A percentile compares a stretch with the other conserved stretches of the same genome.
Evolutionary conservation across 2,797 vertebrate genomes (phyloP).

Genomic region (Squalus acanthias): DNA sequence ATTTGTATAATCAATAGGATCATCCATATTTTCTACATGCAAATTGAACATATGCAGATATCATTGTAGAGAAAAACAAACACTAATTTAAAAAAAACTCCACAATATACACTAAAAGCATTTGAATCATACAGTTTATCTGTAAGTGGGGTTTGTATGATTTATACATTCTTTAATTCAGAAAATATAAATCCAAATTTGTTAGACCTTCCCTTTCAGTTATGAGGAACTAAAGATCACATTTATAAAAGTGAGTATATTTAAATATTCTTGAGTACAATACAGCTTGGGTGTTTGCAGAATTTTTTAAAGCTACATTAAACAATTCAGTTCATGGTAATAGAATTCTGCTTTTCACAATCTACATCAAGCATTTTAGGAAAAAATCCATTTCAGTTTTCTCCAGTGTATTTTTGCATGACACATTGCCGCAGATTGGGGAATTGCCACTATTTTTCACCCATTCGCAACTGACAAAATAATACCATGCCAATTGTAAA

Average conservation of each 20-base stretch:
- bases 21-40: slow-evolving; percentile 8
- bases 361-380: not conserved
- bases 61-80: not conserved
- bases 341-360: not conserved
- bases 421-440: not conserved
- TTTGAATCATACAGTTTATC: not conserved
- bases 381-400: not conserved
- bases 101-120: not conserved
- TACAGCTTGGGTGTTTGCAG: not conserved
- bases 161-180: not conserved
- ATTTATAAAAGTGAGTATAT: not conserved
- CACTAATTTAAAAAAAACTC: not conserved
- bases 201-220: not conserved
- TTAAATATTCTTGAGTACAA: not conserved
- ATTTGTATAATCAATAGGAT: not conserved
- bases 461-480: not conserved
- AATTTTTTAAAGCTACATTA: not conserved
- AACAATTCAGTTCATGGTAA: not conserved
- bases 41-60: not conserved
- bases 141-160: not conserved
- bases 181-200: not conserved
- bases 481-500: not conserved
- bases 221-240: not conserved
- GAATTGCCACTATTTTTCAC: not conserved
- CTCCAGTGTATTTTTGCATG: not conserved